Percentiles rank a stretch among this genome's conserved stretches.
These are phyloP conservation scores for Amphipoea lucens DNA, from an alignment of 2,888 invertebrate species.

Conservation along the genomic window DNA sequence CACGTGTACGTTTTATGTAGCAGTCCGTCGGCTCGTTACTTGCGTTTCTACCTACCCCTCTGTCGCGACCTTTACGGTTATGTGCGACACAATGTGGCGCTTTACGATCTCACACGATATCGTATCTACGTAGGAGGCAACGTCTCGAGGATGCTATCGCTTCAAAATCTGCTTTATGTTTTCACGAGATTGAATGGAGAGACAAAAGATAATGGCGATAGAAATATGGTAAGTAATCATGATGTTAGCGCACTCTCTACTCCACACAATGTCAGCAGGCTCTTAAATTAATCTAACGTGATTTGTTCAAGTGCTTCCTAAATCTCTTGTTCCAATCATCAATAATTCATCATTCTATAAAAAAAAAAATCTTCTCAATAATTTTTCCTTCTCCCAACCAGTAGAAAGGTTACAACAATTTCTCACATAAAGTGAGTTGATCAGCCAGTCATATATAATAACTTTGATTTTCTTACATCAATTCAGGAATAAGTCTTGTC, in stretches of 20 bases:
- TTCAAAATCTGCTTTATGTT: constrained; percentile 57
- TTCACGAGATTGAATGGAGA: constrained; percentile 33
- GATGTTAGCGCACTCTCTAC: neutral
- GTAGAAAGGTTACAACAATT: constrained; percentile 17
- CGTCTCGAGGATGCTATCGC: constrained; percentile 10
- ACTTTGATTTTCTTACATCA: constrained; percentile 17
- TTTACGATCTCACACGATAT: constrained; percentile 53
- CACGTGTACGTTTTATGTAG: constrained; percentile 49
- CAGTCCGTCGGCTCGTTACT: constrained; percentile 33
- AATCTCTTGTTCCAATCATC: neutral
- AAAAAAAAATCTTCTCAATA: neutral
- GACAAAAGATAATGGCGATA: constrained; percentile 21
- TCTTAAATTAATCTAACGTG: neutral
- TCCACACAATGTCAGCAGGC: neutral
- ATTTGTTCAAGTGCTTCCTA: neutral
- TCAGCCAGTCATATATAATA: neutral
- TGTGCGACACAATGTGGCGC: constrained; percentile 34
- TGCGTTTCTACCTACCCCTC: constrained; percentile 32
- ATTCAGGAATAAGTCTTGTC: constrained; percentile 10
- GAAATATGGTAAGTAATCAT: neutral
- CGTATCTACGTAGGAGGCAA: constrained; percentile 15
- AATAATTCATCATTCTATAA: neutral
- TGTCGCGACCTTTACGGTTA: constrained; percentile 44
- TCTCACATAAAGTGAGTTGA: constrained; percentile 12
- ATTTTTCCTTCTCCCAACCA: neutral